These are phyloP conservation scores for Zapornia atra DNA, from an alignment of 2,113 vertebrate species.

Conservation along the genomic window DNA sequence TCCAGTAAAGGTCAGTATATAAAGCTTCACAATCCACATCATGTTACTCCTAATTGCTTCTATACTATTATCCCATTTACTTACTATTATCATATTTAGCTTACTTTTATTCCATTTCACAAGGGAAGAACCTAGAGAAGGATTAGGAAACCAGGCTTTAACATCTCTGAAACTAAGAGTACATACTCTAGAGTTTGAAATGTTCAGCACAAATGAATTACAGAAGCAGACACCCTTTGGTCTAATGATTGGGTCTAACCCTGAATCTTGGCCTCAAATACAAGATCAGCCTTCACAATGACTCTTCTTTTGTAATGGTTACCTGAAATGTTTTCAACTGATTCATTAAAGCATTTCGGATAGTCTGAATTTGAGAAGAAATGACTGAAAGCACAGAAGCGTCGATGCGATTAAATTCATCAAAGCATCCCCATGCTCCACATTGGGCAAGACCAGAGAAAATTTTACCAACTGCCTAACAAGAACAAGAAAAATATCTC, in stretches of 20 bases:
- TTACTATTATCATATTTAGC: not conserved
- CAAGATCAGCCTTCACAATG: not conserved
- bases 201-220: not conserved
- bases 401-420: slow-evolving; percentile 96
- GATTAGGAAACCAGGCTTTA: not conserved
- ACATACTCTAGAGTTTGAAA: not conserved
- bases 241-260: not conserved
- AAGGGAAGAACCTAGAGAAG: not conserved
- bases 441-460: slow-evolving; percentile 94
- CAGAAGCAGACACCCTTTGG: not conserved
- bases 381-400: slow-evolving; percentile 97
- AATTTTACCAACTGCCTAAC: slow-evolving; percentile 93
- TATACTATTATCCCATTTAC: not conserved
- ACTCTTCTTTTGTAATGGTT: not conserved
- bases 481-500: not conserved
- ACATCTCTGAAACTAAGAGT: not conserved
- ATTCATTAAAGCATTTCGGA: slow-evolving; percentile 90
- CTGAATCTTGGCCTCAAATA: not conserved
- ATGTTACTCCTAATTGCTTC: not conserved
- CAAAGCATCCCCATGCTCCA: slow-evolving; percentile 98
- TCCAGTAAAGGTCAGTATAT: not conserved
- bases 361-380: slow-evolving; percentile 95
- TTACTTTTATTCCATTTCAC: not conserved
- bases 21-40: not conserved
- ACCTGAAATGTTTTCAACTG: slow-evolving; percentile 88